phyloP scores from a whole-genome alignment of 2,113 vertebrate species.

The Lagopus leucura region DNA sequence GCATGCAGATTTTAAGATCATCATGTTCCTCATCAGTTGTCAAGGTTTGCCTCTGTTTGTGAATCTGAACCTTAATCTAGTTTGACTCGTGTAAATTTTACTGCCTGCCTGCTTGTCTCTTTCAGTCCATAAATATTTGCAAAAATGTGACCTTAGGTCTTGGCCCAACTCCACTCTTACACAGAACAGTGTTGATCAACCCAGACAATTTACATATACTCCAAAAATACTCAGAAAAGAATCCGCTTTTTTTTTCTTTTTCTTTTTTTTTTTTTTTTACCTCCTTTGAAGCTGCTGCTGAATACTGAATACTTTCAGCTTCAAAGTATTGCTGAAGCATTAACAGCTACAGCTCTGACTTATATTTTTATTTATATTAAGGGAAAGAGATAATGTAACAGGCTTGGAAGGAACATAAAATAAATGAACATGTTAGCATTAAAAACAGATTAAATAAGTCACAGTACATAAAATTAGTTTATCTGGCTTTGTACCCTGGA shows the following conservation, averaged over 20 bases:
- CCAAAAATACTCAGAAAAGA: neutral
- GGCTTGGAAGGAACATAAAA: conserved; percentile 53
- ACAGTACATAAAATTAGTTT: conserved; percentile 62
- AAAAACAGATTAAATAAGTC: conserved; percentile 59
- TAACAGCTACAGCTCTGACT: neutral
- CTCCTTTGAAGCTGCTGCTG: neutral
- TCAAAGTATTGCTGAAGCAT: neutral
- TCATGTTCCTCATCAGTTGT: neutral
- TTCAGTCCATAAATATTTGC: neutral
- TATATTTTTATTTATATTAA: neutral
- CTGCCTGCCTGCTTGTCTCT: fast-evolving
- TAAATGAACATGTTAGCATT: conserved; percentile 45
- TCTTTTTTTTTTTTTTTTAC: neutral
- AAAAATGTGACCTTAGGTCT: neutral
- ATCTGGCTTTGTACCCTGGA: neutral
- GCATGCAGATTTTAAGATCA: neutral
- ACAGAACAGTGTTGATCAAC: neutral
- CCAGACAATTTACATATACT: neutral
- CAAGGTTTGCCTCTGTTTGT: neutral
- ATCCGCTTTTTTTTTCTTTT: too few species aligned
- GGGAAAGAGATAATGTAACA: neutral
- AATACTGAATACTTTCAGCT: too few species aligned
- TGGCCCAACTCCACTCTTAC: neutral
- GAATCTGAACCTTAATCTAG: neutral
- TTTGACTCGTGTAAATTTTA: neutral